A percentile compares a stretch with the other conserved stretches of the same genome.
phyloP scores from a whole-genome alignment of 23 tunicate species.

The Phallusia fumigata region DNA sequence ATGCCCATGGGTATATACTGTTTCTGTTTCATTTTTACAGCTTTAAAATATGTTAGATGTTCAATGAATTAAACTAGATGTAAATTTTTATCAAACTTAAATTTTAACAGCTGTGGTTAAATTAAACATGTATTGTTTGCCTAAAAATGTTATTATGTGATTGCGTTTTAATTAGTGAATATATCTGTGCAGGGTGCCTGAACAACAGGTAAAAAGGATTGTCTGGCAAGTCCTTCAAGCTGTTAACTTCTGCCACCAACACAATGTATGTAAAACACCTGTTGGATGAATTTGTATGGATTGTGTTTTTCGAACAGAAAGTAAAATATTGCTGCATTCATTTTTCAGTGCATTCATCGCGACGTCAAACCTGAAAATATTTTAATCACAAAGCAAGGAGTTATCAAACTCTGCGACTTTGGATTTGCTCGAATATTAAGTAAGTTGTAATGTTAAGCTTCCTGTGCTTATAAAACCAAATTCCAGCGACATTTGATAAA shows the following conservation, averaged over 20 bases:
- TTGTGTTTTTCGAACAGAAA: not conserved
- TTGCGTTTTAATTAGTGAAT: no score
- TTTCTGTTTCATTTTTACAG: not conserved
- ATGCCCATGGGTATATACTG: no score
- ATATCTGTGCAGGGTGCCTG: slow-evolving; percentile 64
- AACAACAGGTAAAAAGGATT: slow-evolving; percentile 80
- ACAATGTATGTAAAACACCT: slow-evolving; percentile 60
- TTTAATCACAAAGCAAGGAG: slow-evolving; percentile 92
- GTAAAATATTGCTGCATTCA: not conserved
- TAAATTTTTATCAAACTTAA: no score
- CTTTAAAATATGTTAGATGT: no score
- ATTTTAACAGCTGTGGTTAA: no score
- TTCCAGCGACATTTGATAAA: not conserved
- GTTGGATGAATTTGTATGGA: no score
- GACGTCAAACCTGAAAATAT: slow-evolving; percentile 99
- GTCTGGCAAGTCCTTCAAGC: slow-evolving; percentile 99
- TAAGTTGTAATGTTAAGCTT: slow-evolving; percentile 27
- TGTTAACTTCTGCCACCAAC: slow-evolving; percentile 97
- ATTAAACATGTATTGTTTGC: no score
- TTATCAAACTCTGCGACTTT: slow-evolving; percentile 93
- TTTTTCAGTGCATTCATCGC: slow-evolving; percentile 92
- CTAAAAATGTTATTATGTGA: no score
- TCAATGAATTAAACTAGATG: no score
- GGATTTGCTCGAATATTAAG: slow-evolving; percentile 98
- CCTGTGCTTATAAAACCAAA: not conserved